Evolutionary conservation across 2,113 vertebrate genomes (phyloP).

Genomic region (Labeo rohita): DNA sequence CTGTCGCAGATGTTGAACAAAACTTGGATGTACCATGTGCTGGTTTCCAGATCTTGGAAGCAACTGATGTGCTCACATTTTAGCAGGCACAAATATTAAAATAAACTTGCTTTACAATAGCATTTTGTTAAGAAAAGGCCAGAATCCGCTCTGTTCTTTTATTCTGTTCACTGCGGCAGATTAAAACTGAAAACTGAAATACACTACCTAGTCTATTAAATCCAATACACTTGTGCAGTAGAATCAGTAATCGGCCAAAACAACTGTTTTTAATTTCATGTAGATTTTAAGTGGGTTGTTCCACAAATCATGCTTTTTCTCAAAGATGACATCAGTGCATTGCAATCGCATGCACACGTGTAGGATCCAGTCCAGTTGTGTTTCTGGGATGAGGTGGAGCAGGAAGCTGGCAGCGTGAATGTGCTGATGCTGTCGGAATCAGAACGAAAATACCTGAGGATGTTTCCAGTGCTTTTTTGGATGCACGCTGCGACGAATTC

Average conservation of each 20-base stretch:
- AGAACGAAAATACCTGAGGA: conserved; percentile 7
- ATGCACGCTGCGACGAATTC: background rate
- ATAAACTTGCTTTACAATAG: background rate
- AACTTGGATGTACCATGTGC: background rate
- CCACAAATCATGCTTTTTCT: background rate
- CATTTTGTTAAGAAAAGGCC: background rate
- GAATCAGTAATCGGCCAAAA: too few relatives aligned
- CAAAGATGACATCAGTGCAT: background rate
- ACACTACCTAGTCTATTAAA: background rate
- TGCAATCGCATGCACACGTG: background rate
- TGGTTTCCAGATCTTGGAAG: background rate
- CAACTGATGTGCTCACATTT: background rate
- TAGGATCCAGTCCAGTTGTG: background rate
- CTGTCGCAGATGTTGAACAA: background rate
- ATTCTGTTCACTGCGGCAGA: background rate
- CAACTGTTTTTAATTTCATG: background rate
- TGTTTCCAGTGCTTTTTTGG: conserved; percentile 8
- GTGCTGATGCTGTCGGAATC: conserved; percentile 30
- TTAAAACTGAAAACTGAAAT: background rate
- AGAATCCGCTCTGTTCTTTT: background rate
- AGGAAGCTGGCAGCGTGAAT: conserved; percentile 14
- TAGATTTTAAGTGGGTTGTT: background rate
- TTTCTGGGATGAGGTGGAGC: conserved; percentile 26
- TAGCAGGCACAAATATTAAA: background rate
- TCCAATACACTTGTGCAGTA: background rate